These are phyloP conservation scores for Zaprionus camerounensis DNA, from an alignment of 1,140 invertebrate genomes.

Conservation along the genomic window DNA sequence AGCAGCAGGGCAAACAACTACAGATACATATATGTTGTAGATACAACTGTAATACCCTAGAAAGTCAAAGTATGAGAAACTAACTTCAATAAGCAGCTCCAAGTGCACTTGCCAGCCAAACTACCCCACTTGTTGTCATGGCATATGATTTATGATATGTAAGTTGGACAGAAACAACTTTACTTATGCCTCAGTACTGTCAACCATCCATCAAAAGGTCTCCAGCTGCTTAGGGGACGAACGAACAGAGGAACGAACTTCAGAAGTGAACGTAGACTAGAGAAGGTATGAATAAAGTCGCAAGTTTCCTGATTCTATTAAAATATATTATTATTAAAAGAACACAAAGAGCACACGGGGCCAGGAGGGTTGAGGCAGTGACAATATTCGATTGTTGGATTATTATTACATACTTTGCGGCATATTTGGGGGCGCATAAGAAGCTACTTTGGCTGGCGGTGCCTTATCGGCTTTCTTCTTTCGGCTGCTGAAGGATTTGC, in stretches of 20 bases:
- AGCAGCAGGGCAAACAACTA: slow-evolving; percentile 1
- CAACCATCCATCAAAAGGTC: slow-evolving; percentile 59
- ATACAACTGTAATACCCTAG: neutral
- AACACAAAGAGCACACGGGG: slow-evolving; percentile 26
- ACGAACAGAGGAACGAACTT: neutral
- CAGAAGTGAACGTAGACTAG: neutral
- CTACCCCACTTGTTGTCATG: neutral
- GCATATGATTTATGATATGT: slow-evolving; percentile 62
- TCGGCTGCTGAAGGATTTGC: slow-evolving; percentile 42
- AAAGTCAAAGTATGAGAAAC: neutral
- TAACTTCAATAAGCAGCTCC: neutral
- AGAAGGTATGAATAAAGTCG: neutral
- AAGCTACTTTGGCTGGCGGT: slow-evolving; percentile 20
- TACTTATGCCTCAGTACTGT: slow-evolving; percentile 38
- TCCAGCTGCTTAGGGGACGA: slow-evolving; percentile 35
- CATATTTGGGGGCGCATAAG: slow-evolving; percentile 40
- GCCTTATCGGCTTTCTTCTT: slow-evolving; percentile 51
- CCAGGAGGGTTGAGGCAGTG: slow-evolving; percentile 10
- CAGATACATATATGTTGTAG: neutral
- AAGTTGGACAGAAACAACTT: slow-evolving; percentile 48
- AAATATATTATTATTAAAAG: slow-evolving; percentile 57
- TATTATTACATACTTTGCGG: slow-evolving; percentile 61
- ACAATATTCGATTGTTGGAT: slow-evolving; percentile 60
- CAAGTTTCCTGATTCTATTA: slow-evolving; percentile 56
- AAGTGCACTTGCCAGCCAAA: neutral